A percentile compares a stretch with the other conserved stretches of the same genome.
Evolutionary conservation across 2,888 invertebrate genomes (phyloP).

Genomic region (Apodemia hepburni): DNA sequence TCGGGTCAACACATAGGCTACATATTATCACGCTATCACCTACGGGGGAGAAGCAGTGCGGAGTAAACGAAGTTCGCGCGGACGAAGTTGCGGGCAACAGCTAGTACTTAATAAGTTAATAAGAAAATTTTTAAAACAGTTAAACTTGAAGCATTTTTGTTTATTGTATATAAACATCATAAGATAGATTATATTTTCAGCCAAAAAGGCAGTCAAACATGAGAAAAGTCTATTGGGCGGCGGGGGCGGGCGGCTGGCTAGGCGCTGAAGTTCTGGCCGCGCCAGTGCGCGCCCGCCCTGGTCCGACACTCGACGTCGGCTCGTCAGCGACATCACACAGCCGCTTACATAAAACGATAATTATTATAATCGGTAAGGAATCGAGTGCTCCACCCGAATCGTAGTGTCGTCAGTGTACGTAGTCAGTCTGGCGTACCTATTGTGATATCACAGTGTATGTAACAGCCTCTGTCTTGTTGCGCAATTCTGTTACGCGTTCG

Average conservation of each 20-base stretch:
- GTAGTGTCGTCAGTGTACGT: constrained; percentile 6
- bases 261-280: constrained; percentile 40
- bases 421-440: constrained; percentile 35
- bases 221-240: constrained; percentile 50
- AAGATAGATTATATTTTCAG: constrained; percentile 24
- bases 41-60: no score
- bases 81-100: no score
- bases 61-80: no score
- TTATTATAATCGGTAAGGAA: constrained; percentile 72
- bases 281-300: constrained; percentile 76
- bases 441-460: constrained; percentile 36
- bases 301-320: constrained; percentile 80
- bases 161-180: constrained; percentile 10
- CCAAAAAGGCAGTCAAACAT: constrained; percentile 30
- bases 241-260: constrained; percentile 40
- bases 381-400: constrained; percentile 48
- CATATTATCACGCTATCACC: no score
- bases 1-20: no score
- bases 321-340: constrained; percentile 74
- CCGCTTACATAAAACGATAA: constrained; percentile 65
- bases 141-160: background rate
- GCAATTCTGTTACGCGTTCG: constrained; percentile 35
- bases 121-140: no score
- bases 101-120: no score
- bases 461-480: constrained; percentile 49